Evolutionary conservation across 2,888 invertebrate species (phyloP), one percentile per base, ranked within the genome.

Genomic region (Eilema griseolum): DNA sequence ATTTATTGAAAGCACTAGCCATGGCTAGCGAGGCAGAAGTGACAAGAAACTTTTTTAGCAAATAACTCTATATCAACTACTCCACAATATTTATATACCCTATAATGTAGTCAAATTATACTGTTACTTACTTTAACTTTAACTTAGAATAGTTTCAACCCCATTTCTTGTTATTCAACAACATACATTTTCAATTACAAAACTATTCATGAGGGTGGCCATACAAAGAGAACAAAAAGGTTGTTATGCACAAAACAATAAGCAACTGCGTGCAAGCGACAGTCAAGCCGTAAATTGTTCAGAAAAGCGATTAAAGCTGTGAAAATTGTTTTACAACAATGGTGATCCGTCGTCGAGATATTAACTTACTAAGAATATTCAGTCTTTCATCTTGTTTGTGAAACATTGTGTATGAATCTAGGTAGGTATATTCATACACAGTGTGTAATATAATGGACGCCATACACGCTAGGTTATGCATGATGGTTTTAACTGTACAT

Each of bases 311-410:
- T 89, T 89, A 89, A 86, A 87, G 82, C 85, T 85, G 85, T 85
- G 87, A 79, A 90, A 89, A 90, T 89, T 90, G 89, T 90, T 88
- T 86, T 82, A 85, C 83, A 90, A 90, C 89, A 89, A 87, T 89
- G 82, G 82, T 72, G 80, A 83, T 83, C 81, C 80, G 80, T 77
- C 81, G 81, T 79, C 81, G 81, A 84, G 83, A 84, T 84, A 81
- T 83, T n/a, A n/a, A n/a, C n/a, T 86, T 83, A 3, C 81, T 84
- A 82, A 86, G 85, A 83, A 83, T 37, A 37, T 33, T 33, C 33
- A 8, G 33, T 33, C 33, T 4, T 12, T 37, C 12, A 37, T 16
- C 41, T 41, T 41, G 41, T 41, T 41, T 41, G 41, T 41, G 16
- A 41, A 41, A 41, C 16, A 41, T 41, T 41, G 14, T 41, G 41